Evolutionary conservation across 2,113 vertebrate genomes (phyloP), one percentile per base, ranked within the genome.

Genomic region (Ptychochromis oligacanthus): DNA sequence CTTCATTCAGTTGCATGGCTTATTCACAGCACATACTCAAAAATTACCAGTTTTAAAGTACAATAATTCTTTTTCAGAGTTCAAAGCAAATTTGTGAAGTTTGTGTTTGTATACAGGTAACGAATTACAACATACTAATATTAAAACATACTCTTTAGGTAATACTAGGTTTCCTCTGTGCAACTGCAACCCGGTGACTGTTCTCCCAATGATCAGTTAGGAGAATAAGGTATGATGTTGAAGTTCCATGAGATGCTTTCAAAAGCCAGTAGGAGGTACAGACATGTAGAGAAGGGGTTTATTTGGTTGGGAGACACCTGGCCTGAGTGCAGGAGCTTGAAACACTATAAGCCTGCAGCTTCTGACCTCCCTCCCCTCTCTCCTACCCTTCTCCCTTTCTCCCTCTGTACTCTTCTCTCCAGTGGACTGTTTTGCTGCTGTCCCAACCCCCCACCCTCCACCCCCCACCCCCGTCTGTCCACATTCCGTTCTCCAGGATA

Each of bases 401-500:
- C 77, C 31, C 65, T 62, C 84, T 84, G 80, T 84, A 43, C 81
- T 87, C 80, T 31, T 83, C 86, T 89, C 89, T 85, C 75, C 79
- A 18, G 74, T 90, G 81, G 88, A 87, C 88, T 90, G 88, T 91
- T 94, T 91, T 87, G 86, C 78, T 80, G 59, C 83, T 91, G 90
- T 94, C n/a, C n/a, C n/a, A n/a, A n/a, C n/a, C n/a, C n/a, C n/a
- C 28, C 28, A 2, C 28, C 28, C 28, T 4, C 28, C 28, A 2
- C 28, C 85, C 83, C 89, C 89, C 88, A 88, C 75, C 43, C 43
- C 74, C 76, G 64, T 90, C 91, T 89, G 87, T 89, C 91, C 89
- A 95, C 95, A 97, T 97, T 97, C 97, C 95, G 93, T 93, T 94
- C 95, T 86, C 95, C 22, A 94, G 94, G 96, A 96, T 97, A 96